Base-by-base conservation (phyloP, 2,113 vertebrate species). In the Capreolus pygargus region DNA sequence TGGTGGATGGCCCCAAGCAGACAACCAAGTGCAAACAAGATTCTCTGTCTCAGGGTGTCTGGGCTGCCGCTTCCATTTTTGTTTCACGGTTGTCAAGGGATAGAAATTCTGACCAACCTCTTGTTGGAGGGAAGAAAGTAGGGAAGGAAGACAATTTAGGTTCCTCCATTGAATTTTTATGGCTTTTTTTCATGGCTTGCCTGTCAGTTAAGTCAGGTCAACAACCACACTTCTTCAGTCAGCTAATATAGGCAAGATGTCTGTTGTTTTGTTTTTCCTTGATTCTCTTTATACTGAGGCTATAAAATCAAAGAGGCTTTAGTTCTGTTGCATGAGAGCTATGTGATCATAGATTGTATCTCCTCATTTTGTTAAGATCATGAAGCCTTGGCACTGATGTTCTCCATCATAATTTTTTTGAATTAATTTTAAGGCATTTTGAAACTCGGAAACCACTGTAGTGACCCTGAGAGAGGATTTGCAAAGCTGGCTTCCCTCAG, bases 291-390 rank as follows among this genome's bases (percentile, higher is more conserved):
- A 39, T 88, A 19, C 2, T 47, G 36, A 92, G 76, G 85, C 43
- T 83, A 96, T 95, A 96, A 94, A 95, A 45, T 36, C 36, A 96
- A 95, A 50, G 82, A 83, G 54, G 57, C 23, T 70, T 92, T 88
- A 82, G 90, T 94, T 78, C 33, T 61, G 33, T 86, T 89, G 25
- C 43, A 14, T 89, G 45, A 86, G 87, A 54, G 25, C 14, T 55
- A 36, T 67, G 45, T 90, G 64, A 88, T 82, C 43, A 86, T 58
- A 81, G 78, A 50, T 60, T 88, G n/a, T 88, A 87, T 79, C 93
- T 95, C 19, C 25, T 87, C 17, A 36, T 79, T 94, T 92, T 84
- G 84, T 78, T 30, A 84, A 60, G 90, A 64, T 87, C 54, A 86
- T 89, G 64, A 94, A 94, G 23, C 0, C 9, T 95, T 90, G 47